Percentiles rank a stretch among this genome's conserved stretches.
These are phyloP conservation scores for Protonemura montana DNA, from an alignment of 2,888 invertebrate species.

Conservation along the genomic window DNA sequence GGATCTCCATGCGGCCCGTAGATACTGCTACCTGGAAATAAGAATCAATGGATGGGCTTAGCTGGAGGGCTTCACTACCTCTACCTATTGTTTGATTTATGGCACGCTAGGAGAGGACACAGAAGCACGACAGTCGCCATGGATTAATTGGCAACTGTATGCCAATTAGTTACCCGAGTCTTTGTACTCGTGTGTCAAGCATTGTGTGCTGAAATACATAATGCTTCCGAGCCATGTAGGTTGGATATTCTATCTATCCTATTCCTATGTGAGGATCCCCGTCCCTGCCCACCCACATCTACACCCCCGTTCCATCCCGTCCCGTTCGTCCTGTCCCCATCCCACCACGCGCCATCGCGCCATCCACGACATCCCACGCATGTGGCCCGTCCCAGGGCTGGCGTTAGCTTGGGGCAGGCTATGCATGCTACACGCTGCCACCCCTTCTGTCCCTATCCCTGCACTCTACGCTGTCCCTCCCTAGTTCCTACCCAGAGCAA, in stretches of 20 bases:
- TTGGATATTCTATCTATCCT: not conserved
- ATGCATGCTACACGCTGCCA: not conserved
- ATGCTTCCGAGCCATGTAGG: not conserved
- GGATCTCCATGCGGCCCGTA: slow-evolving; percentile 46
- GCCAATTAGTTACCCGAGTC: slow-evolving; percentile 1
- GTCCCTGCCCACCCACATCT: not conserved
- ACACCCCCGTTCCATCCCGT: too few species aligned
- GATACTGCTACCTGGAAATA: slow-evolving; percentile 2
- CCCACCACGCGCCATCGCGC: not conserved
- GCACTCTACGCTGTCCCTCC: not conserved
- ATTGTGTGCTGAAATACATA: slow-evolving; percentile 7
- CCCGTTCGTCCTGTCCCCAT: too few species aligned
- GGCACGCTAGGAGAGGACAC: not conserved
- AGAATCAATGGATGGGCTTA: slow-evolving; percentile 2
- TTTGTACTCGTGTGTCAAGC: not conserved
- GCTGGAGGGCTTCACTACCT: not conserved
- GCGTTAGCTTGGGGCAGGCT: not conserved
- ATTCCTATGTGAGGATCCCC: not conserved
- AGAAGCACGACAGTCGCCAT: not conserved
- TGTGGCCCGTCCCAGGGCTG: not conserved
- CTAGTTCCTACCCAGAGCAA: not conserved
- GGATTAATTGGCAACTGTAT: not conserved
- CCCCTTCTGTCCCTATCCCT: not conserved
- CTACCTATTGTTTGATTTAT: slow-evolving; percentile 9
- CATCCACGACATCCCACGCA: not conserved